These are phyloP conservation scores for Ganaspis brasiliensis DNA, from an alignment of 2,888 invertebrate genomes.

Conservation along the genomic window DNA sequence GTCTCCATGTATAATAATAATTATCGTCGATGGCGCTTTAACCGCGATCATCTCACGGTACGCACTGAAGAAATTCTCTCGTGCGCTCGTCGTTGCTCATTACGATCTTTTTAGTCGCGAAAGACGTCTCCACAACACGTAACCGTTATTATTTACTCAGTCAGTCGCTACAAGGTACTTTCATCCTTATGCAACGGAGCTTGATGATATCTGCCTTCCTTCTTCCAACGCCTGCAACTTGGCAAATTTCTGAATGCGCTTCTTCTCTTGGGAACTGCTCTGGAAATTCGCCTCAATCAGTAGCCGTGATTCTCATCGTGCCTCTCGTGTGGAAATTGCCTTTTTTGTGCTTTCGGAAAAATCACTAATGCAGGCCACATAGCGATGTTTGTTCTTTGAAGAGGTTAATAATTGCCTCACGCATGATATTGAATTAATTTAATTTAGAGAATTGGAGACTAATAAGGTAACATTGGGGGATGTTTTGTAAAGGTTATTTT, in stretches of 20 bases:
- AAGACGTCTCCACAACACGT: conserved; percentile 69
- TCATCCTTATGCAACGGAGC: conserved; percentile 77
- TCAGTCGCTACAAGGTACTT: conserved; percentile 75
- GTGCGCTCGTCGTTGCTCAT: conserved; percentile 56
- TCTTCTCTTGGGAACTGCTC: conserved; percentile 9
- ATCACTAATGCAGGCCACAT: no score
- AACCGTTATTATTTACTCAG: conserved; percentile 79
- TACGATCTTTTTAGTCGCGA: conserved; percentile 59
- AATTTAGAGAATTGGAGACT: no score
- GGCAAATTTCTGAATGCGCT: conserved; percentile 20
- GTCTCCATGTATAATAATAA: conserved; percentile 37
- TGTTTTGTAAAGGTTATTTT: no score
- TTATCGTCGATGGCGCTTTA: conserved; percentile 50
- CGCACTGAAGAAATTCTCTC: conserved; percentile 47
- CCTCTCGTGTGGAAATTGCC: no score
- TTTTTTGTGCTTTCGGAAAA: no score
- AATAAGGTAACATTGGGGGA: no score
- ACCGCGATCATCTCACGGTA: conserved; percentile 54
- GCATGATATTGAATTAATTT: no score
- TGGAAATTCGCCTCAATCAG: no score
- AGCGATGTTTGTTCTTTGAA: no score
- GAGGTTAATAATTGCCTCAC: no score
- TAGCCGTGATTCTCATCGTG: no score
- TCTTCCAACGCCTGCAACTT: conserved; percentile 54
- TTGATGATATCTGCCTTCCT: conserved; percentile 70